Evolutionary conservation across 2,113 vertebrate genomes (phyloP), one percentile per base, ranked within the genome.

Genomic region (Neoarius graeffei): DNA sequence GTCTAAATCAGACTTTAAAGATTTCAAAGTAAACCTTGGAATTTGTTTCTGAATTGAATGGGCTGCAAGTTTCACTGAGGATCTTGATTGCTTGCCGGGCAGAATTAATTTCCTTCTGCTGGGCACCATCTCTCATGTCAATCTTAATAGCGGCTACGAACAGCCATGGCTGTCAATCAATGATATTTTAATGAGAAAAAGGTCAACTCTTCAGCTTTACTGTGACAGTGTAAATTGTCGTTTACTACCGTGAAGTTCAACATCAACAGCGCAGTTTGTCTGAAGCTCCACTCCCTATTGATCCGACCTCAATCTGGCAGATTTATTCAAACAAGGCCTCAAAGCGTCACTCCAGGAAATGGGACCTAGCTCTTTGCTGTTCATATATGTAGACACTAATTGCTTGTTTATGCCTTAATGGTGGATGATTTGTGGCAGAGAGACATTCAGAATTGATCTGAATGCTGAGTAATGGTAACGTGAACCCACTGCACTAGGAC

Each of bases 381-480:
- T 92, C 84, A 88, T 89, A 88, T 84, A 90, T 85, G 87, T 90
- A 88, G 90, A 93, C 88, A 86, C 90, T 92, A 90, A 94, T 93
- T 90, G 85, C 88, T 92, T 93, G 85, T 93, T 94, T 94, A 92
- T 92, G 85, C 88, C 80, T 87, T 90, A 89, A 91, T 86, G 84
- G 89, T 89, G 83, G 89, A 81, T 82, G 86, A 89, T 89, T 90
- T 69, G 35, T 62, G 35, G 91, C 90, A 84, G 91, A 89, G 88
- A 93, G 91, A 92, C 83, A 87, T 91, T 94, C 92, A 89, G 91
- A 92, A 93, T 92, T 92, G 91, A 94, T 94, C 92, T 52, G 27
- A 86, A 90, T 90, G 89, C 91, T 90, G 92, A 93, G 88, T 88
- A 90, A 91, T 91, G 88, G 77, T 90, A 93, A 93, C 92, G 86